Evolutionary conservation across 2,113 vertebrate species (phyloP), one percentile per base, ranked within the genome.

Genomic region (Progne subis): DNA sequence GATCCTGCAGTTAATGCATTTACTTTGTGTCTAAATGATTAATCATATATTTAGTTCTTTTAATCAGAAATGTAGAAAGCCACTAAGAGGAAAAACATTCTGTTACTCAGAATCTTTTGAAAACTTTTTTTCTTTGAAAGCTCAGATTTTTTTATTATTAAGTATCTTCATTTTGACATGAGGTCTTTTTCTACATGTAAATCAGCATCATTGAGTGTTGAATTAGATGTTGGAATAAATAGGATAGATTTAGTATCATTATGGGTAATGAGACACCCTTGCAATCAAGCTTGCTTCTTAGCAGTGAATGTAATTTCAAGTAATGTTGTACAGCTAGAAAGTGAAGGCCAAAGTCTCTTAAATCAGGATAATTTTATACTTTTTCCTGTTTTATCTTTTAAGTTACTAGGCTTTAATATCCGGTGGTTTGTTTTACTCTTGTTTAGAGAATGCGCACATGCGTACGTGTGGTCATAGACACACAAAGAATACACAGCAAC

Each of bases 171-270:
- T 84, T 95, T 84, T 77, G 76, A 82, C 44, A 37, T 37, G 37
- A 91, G 63, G 41, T 79, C 68, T 77, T 95, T 92, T 82, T 86
- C 60, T 68, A 88, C 56, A 68, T 82, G 78, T 79, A 79, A 89
- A 92, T 94, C 55, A 82, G 52, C 21, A 61, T 86, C 65, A 70
- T 3, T 76, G 71, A 95, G 84, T 67, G 87, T 86, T 84, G 90
- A 95, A 96, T 96, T 97, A 95, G 59, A 86, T 79, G 86, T 43
- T 86, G 82, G 79, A 91, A 95, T 96, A 94, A 94, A 96, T 95
- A 95, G 72, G 85, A 76, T 76, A 95, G 71, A 89, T 92, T 95
- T 97, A 85, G 52, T 78, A n/a, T 95, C 69, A 96, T 96, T 92
- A 92, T 92, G 67, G 75, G n/a, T 92, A 95, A 96, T 96, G 85